A percentile compares a stretch with the other conserved stretches of the same genome.
Conservation (phyloP, 2,888 invertebrate species). For the Mythimna loreyi region DNA sequence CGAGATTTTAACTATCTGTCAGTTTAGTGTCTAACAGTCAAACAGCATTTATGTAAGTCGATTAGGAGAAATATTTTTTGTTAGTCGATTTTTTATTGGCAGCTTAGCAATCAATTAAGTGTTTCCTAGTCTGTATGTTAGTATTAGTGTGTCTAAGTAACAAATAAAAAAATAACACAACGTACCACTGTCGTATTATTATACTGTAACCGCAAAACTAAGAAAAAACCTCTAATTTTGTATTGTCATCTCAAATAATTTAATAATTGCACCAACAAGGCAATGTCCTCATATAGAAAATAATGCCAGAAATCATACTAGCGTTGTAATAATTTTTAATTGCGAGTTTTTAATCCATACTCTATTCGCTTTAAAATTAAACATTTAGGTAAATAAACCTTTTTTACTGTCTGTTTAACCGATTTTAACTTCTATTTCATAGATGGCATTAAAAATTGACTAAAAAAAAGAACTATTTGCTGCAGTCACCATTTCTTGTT, state of each 20-base stretch:
- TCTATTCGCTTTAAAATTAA: too few relatives aligned
- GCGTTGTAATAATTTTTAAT: too few relatives aligned
- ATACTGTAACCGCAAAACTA: neutral
- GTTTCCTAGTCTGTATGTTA: slow-evolving; percentile 71
- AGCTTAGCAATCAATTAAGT: slow-evolving; percentile 60
- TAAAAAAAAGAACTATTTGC: too few relatives aligned
- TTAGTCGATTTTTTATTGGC: slow-evolving; percentile 50
- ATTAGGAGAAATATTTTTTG: slow-evolving; percentile 32
- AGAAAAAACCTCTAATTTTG: slow-evolving; percentile 6
- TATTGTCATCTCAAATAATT: slow-evolving; percentile 20
- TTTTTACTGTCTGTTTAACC: too few relatives aligned
- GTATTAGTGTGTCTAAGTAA: slow-evolving; percentile 49
- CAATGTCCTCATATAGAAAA: neutral
- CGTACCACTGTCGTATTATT: slow-evolving; percentile 31
- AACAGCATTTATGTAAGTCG: slow-evolving; percentile 49
- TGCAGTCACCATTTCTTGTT: too few relatives aligned
- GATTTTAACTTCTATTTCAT: too few relatives aligned
- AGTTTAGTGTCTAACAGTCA: slow-evolving; percentile 47
- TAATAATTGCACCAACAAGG: slow-evolving; percentile 5
- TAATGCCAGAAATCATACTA: too few relatives aligned
- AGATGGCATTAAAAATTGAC: too few relatives aligned
- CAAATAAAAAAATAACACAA: slow-evolving; percentile 59
- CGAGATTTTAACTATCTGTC: slow-evolving; percentile 27
- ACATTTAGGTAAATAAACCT: too few relatives aligned
- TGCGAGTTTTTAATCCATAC: too few relatives aligned